Percentiles rank a stretch among this genome's conserved stretches.
Conservation (phyloP, 23 tunicate species). For the Aplidium turbinatum region DNA sequence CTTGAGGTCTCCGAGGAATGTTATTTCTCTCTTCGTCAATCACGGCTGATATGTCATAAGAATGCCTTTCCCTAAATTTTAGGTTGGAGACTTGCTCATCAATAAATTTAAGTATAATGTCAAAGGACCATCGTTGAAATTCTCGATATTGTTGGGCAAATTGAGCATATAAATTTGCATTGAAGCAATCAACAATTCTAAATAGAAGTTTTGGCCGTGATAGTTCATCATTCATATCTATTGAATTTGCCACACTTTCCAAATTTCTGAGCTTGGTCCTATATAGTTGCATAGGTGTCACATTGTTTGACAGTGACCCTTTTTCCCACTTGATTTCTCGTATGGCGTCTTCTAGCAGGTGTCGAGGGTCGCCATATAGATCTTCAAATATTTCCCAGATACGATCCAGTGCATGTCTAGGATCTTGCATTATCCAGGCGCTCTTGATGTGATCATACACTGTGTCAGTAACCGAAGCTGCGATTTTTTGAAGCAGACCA, state of each 20-base stretch:
- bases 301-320: constrained; percentile 1
- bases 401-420: not conserved
- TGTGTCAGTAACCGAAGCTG: not conserved
- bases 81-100: constrained; percentile 9
- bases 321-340: constrained; percentile 1
- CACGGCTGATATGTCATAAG: not conserved
- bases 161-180: not conserved
- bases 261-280: not conserved
- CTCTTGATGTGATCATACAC: constrained; percentile 14
- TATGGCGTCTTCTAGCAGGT: not conserved
- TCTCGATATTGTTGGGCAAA: not conserved
- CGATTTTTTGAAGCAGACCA: not conserved
- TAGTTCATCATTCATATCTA: not conserved
- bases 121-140: not conserved
- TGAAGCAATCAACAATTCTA: not conserved
- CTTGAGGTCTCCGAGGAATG: too few species aligned
- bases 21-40: constrained; percentile 5
- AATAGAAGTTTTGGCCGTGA: not conserved
- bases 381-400: not conserved
- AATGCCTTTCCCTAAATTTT: not conserved
- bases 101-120: not conserved
- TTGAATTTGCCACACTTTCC: not conserved
- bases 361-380: not conserved
- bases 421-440: not conserved
- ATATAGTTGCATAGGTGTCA: not conserved